phyloP scores from a whole-genome alignment of 2,888 invertebrate genomes.

The Lycocerus yunnanus region DNA sequence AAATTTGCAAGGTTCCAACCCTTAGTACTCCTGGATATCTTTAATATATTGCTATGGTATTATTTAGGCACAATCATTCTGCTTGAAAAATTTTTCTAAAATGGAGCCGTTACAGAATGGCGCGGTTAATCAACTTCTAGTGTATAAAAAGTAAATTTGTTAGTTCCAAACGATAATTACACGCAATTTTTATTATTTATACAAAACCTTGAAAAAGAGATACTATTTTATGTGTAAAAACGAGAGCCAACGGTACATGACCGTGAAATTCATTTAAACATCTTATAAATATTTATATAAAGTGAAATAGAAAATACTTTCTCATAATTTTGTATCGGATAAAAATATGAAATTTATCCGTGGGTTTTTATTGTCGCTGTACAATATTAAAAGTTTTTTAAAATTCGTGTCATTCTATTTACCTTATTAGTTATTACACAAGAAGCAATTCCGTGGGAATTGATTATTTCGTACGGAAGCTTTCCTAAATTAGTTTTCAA shows the following conservation, averaged over 20 bases:
- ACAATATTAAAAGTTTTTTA: not conserved
- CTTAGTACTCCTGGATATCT: no score
- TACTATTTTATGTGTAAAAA: not conserved
- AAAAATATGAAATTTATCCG: conserved; percentile 21
- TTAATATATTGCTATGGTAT: no score
- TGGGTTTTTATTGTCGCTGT: not conserved
- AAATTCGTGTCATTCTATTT: not conserved
- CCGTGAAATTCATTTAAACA: conserved; percentile 9
- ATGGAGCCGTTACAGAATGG: not conserved
- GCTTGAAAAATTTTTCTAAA: no score
- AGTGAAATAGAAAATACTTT: conserved; percentile 28
- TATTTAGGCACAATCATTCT: no score
- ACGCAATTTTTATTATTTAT: not conserved
- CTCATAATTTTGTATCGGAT: conserved; percentile 13
- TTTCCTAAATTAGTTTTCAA: no score
- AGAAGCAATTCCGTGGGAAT: not conserved
- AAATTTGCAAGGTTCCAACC: no score
- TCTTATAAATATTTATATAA: conserved; percentile 25
- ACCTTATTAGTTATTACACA: not conserved
- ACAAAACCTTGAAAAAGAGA: not conserved
- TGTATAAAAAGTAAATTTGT: not conserved
- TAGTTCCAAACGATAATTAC: not conserved
- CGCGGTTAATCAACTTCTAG: not conserved
- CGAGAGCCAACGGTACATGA: conserved; percentile 4
- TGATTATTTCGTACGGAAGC: no score